Evolutionary conservation across 2,888 invertebrate species (phyloP).

Genomic region (Thymelicus lineola): DNA sequence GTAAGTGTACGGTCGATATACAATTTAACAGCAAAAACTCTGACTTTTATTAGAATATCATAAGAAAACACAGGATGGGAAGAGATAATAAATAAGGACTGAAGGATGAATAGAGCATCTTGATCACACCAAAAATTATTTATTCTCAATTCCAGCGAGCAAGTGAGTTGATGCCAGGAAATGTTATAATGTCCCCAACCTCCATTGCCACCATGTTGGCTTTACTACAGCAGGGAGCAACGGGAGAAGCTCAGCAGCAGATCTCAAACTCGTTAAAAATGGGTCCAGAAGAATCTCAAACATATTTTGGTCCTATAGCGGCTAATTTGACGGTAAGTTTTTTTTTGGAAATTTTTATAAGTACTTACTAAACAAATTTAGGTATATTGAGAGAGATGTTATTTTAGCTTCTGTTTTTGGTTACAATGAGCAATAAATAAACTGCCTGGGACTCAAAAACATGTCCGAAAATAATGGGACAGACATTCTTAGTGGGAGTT

Average conservation of each 20-base stretch:
- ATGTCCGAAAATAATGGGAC: no score
- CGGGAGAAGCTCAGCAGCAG: constrained; percentile 62
- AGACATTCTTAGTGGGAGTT: no score
- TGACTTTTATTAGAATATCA: no score
- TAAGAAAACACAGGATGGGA: no score
- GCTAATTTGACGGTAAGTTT: constrained; percentile 57
- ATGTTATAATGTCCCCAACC: constrained; percentile 76
- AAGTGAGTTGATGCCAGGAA: constrained; percentile 52
- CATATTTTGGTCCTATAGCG: constrained; percentile 54
- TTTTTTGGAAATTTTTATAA: no score
- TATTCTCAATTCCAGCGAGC: constrained; percentile 48
- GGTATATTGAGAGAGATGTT: not conserved
- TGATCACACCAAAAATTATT: not conserved
- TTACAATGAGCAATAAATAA: no score
- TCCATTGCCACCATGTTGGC: constrained; percentile 74
- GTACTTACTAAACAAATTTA: no score
- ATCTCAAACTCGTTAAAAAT: constrained; percentile 62
- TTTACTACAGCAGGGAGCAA: constrained; percentile 77
- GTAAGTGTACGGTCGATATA: no score
- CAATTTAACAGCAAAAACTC: no score
- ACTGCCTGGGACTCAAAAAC: no score
- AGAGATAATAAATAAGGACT: not conserved
- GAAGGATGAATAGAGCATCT: not conserved
- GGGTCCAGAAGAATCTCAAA: constrained; percentile 54
- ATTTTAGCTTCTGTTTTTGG: not conserved